A percentile compares a stretch with the other conserved stretches of the same genome.
Conservation (phyloP, 2,797 vertebrate genomes). For the Anabas testudineus region DNA sequence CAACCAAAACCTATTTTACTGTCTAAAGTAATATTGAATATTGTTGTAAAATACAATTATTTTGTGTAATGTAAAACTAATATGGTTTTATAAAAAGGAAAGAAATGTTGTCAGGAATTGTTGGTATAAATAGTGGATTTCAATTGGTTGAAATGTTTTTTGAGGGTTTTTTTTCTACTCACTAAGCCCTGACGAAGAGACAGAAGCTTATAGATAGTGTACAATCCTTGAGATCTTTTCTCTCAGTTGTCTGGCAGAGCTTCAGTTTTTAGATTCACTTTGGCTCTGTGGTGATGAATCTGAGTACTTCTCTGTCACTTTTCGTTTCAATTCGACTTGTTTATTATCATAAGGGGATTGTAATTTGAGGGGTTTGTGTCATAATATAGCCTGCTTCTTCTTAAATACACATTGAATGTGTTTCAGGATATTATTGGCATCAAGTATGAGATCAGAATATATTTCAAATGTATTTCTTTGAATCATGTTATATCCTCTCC, state of each 20-base stretch:
- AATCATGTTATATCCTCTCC: constrained; percentile 60
- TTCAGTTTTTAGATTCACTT: constrained; percentile 16
- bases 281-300: constrained; percentile 36
- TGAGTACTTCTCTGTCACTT: constrained; percentile 30
- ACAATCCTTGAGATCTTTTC: not conserved
- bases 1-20: constrained; percentile 87
- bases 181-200: constrained; percentile 28
- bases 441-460: constrained; percentile 39
- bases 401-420: constrained; percentile 58
- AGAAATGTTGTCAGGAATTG: constrained; percentile 70
- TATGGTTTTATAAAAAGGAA: constrained; percentile 81
- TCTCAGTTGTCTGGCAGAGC: constrained; percentile 13
- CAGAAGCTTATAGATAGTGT: constrained; percentile 21
- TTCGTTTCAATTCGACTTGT: constrained; percentile 51
- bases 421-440: constrained; percentile 48
- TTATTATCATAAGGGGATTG: constrained; percentile 57
- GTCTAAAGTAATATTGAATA: constrained; percentile 83
- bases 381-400: constrained; percentile 53
- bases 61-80: constrained; percentile 86
- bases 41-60: constrained; percentile 86
- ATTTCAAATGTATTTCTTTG: constrained; percentile 63
- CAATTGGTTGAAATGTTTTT: constrained; percentile 42
- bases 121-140: constrained; percentile 73
- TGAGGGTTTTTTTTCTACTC: constrained; percentile 69
- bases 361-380: constrained; percentile 58